Conservation (phyloP, 2,888 invertebrate genomes). For the Agrotis puta region DNA sequence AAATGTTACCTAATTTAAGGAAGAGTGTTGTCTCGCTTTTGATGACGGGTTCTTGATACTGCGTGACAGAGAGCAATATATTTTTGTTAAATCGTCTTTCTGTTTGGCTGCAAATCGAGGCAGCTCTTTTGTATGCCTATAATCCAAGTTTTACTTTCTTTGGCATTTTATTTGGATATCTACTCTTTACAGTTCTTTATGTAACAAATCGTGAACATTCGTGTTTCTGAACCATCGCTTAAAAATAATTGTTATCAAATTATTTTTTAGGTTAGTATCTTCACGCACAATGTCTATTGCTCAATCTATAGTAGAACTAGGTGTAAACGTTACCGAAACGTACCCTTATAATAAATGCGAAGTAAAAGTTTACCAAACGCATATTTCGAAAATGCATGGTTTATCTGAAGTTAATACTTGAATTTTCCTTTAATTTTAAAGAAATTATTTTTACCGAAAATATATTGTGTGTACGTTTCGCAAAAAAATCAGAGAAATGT, state of each 20-base stretch:
- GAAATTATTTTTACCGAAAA: no score
- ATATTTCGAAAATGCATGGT: neutral
- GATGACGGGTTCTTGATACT: neutral
- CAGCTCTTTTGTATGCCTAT: neutral
- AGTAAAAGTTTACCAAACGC: neutral
- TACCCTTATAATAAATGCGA: neutral
- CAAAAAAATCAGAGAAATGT: no score
- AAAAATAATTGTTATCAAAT: neutral
- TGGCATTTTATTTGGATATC: neutral
- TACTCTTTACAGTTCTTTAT: neutral
- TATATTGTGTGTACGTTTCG: no score
- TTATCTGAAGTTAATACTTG: neutral
- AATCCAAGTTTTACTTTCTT: neutral
- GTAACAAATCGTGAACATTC: neutral
- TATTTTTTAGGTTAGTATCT: constrained; percentile 1
- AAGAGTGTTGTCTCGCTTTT: constrained; percentile 12
- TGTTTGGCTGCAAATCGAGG: neutral
- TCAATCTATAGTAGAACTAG: constrained; percentile 14
- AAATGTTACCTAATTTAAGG: neutral
- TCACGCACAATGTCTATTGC: constrained; percentile 40
- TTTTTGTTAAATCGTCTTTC: neutral
- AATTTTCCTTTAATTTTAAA: no score
- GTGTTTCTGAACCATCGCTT: neutral
- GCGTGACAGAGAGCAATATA: constrained; percentile 3
- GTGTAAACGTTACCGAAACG: neutral